These are phyloP conservation scores for Lacanobia wlatinum DNA, from an alignment of 2,888 invertebrate genomes.

Conservation along the genomic window DNA sequence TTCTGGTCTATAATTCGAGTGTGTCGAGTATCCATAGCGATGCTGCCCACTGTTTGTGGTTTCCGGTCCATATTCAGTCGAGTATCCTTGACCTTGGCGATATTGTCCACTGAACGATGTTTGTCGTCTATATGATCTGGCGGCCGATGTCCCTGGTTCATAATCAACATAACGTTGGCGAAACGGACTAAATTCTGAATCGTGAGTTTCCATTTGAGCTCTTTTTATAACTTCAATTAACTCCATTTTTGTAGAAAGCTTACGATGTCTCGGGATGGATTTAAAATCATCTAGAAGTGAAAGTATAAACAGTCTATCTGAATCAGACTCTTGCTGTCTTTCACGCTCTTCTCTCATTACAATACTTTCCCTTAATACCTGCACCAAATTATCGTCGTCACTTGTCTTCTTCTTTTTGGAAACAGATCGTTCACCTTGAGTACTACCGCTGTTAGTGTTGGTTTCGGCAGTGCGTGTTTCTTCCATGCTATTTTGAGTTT, in stretches of 20 bases:
- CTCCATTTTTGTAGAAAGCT: slow-evolving; percentile 68
- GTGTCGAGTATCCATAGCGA: too few relatives aligned
- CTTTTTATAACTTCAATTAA: slow-evolving; percentile 69
- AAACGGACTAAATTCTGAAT: slow-evolving; percentile 58
- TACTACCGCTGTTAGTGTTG: slow-evolving; percentile 54
- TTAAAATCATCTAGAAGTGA: background rate
- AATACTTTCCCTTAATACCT: slow-evolving; percentile 67
- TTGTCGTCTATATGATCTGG: slow-evolving; percentile 65
- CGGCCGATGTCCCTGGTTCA: slow-evolving; percentile 67
- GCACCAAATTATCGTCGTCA: slow-evolving; percentile 65
- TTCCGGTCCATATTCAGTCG: slow-evolving; percentile 61
- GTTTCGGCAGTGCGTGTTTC: slow-evolving; percentile 64
- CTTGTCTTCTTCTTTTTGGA: slow-evolving; percentile 66
- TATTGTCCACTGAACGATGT: slow-evolving; percentile 65
- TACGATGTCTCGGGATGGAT: slow-evolving; percentile 51
- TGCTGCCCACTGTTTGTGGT: slow-evolving; percentile 29
- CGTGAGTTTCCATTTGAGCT: slow-evolving; percentile 60
- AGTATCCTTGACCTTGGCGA: slow-evolving; percentile 66
- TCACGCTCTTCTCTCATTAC: slow-evolving; percentile 67
- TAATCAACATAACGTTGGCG: slow-evolving; percentile 65
- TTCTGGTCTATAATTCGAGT: too few relatives aligned
- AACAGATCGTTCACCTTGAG: slow-evolving; percentile 63
- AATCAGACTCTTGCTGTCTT: slow-evolving; percentile 66
- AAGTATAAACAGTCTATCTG: slow-evolving; percentile 44
- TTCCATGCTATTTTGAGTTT: slow-evolving; percentile 12